phyloP scores from a whole-genome alignment of 2,888 invertebrate genomes.

The Chrysopilus asiliformis region DNA sequence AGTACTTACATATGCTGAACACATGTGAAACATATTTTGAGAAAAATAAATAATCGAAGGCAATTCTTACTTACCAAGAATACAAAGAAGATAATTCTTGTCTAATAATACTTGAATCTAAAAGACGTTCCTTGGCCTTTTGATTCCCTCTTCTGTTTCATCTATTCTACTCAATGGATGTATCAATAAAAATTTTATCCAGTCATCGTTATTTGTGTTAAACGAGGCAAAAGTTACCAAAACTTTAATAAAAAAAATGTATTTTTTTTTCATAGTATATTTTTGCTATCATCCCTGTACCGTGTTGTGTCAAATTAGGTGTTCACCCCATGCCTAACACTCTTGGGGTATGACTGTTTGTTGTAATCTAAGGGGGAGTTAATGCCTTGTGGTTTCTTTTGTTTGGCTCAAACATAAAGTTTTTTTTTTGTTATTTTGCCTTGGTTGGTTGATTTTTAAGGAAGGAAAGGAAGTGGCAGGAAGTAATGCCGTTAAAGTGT shows the following conservation, averaged over 20 bases:
- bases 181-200: conserved; percentile 8
- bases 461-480: background rate
- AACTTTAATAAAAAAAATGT: conserved; percentile 9
- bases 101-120: too few species aligned
- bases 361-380: background rate
- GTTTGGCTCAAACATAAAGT: too few species aligned
- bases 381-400: too few species aligned
- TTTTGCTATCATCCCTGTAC: background rate
- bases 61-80: too few species aligned
- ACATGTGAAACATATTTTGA: too few species aligned
- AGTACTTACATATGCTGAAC: too few species aligned
- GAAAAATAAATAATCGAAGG: too few species aligned
- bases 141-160: too few species aligned
- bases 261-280: background rate
- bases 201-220: conserved; percentile 9
- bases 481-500: background rate
- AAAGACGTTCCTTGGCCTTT: too few species aligned
- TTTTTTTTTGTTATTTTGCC: too few species aligned
- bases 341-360: conserved; percentile 3
- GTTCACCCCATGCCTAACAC: conserved; percentile 1
- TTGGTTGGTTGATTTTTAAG: background rate
- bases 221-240: conserved; percentile 6
- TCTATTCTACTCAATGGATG: too few species aligned
- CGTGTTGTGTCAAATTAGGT: conserved; percentile 1
- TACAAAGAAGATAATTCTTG: too few species aligned